These are phyloP conservation scores for Hippoglossus hippoglossus DNA, from an alignment of 2,797 vertebrate species.

Conservation along the genomic window DNA sequence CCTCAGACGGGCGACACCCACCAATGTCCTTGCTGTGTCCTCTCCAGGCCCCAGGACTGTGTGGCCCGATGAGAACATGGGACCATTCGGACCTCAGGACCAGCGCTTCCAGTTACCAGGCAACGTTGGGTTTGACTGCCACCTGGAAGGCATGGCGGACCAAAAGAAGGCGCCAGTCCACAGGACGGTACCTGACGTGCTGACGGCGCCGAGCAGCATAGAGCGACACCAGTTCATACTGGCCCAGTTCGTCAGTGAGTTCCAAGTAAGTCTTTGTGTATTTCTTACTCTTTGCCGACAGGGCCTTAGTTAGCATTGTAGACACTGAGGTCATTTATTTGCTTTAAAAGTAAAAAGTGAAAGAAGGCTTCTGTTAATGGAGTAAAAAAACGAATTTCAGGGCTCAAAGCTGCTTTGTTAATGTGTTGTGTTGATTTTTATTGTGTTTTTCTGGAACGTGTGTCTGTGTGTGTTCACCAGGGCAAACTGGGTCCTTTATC, in stretches of 20 bases:
- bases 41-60: conserved; percentile 89
- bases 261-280: conserved; percentile 84
- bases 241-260: conserved; percentile 91
- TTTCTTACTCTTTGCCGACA: no score
- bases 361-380: no score
- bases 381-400: no score
- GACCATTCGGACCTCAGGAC: conserved; percentile 97
- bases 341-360: no score
- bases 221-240: conserved; percentile 94
- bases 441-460: neutral
- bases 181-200: conserved; percentile 87
- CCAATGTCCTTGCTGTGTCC: neutral
- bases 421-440: neutral
- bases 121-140: conserved; percentile 93
- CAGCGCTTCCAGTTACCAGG: conserved; percentile 95
- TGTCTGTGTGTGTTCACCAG: conserved; percentile 70
- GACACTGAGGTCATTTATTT: no score
- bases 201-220: conserved; percentile 85
- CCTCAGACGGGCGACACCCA: neutral
- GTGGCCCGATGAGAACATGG: conserved; percentile 97
- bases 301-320: no score
- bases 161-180: conserved; percentile 77
- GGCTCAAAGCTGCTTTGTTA: neutral
- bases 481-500: conserved; percentile 79
- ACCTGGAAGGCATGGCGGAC: conserved; percentile 86